These are phyloP conservation scores for Hyperoplus lanceolatus DNA, from an alignment of 2,797 vertebrate species.

Conservation along the genomic window DNA sequence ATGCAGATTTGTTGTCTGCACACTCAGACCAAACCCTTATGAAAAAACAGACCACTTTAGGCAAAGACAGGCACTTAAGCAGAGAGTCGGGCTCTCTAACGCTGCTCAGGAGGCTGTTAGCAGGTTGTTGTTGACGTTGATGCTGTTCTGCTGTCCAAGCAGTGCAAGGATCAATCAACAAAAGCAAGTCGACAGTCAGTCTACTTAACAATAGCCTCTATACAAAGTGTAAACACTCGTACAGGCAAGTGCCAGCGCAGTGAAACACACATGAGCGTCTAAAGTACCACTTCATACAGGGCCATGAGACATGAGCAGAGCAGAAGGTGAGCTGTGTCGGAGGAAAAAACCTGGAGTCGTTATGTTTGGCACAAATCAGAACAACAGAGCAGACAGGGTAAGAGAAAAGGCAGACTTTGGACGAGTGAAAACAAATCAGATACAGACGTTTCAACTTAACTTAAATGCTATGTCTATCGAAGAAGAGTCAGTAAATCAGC, in stretches of 20 bases:
- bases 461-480: constrained; percentile 6
- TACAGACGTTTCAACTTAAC: constrained; percentile 6
- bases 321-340: constrained; percentile 53
- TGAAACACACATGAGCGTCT: neutral
- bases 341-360: constrained; percentile 50
- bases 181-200: constrained; percentile 33
- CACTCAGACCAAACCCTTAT: constrained; percentile 62
- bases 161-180: constrained; percentile 32
- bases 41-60: constrained; percentile 48
- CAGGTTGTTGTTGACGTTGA: constrained; percentile 8
- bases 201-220: constrained; percentile 32
- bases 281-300: constrained; percentile 39
- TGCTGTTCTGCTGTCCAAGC: constrained; percentile 30
- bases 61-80: constrained; percentile 69
- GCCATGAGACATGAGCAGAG: constrained; percentile 30
- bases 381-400: constrained; percentile 49
- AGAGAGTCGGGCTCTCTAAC: constrained; percentile 57
- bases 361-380: constrained; percentile 64
- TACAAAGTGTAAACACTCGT: constrained; percentile 22
- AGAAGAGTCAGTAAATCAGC: constrained; percentile 35
- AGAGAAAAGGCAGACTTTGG: constrained; percentile 50
- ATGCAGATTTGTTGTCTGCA: constrained; percentile 28
- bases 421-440: constrained; percentile 43
- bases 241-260: neutral
- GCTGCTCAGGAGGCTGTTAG: constrained; percentile 36